These are phyloP conservation scores for Porites australiensis DNA, from an alignment of 64 coral and sea anemone genomes.

Conservation along the genomic window DNA sequence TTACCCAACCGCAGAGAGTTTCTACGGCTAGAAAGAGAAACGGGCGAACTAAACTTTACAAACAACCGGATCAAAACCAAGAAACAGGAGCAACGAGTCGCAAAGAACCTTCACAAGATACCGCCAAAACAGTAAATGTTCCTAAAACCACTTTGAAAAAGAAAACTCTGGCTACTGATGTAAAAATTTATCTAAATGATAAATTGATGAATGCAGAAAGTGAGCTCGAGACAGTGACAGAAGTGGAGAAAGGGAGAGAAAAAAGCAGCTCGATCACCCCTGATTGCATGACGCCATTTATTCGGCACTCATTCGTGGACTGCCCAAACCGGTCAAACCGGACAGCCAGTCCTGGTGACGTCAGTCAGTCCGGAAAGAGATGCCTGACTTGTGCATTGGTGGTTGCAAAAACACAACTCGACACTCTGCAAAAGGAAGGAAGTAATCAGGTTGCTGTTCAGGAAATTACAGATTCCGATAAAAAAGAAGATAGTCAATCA, in stretches of 20 bases:
- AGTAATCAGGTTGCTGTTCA: neutral
- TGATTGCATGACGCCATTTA: neutral
- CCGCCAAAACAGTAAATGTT: neutral
- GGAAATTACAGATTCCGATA: neutral
- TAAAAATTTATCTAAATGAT: neutral
- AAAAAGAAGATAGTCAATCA: neutral
- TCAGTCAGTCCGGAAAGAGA: neutral
- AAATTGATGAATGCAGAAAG: too few relatives aligned
- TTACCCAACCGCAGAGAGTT: neutral
- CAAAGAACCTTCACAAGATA: neutral
- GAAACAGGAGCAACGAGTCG: neutral
- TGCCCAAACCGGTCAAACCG: too few relatives aligned
- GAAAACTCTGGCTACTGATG: neutral
- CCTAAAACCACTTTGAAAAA: neutral
- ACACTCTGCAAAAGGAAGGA: too few relatives aligned
- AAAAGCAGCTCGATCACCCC: neutral
- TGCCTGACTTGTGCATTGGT: neutral
- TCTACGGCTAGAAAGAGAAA: neutral
- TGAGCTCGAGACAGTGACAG: too few relatives aligned
- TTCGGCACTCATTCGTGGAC: neutral
- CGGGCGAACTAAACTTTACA: neutral
- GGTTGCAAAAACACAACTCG: too few relatives aligned
- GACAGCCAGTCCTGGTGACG: neutral
- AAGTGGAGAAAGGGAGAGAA: neutral
- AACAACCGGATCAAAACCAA: neutral